Percentiles rank a stretch among this genome's conserved stretches.
Evolutionary conservation across 2,888 invertebrate species (phyloP).

Genomic region (Drosophila quinaria): DNA sequence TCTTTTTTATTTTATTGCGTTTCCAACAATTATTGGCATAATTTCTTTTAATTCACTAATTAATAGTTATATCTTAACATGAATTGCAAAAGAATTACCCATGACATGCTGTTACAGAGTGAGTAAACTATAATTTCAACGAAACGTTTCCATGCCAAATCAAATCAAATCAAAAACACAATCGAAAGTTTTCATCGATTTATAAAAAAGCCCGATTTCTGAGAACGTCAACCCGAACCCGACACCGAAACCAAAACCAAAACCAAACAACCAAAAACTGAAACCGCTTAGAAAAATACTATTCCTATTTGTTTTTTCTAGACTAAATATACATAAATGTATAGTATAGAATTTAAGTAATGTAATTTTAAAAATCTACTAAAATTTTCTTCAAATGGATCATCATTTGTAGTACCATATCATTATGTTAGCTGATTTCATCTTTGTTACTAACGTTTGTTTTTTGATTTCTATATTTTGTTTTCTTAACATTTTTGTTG

Average conservation of each 20-base stretch:
- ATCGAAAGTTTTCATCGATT: constrained; percentile 11
- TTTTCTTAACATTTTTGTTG: constrained; percentile 11
- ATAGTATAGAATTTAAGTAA: constrained; percentile 49
- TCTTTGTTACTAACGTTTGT: constrained; percentile 29
- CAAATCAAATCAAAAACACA: constrained; percentile 17
- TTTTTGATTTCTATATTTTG: neutral
- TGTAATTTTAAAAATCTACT: constrained; percentile 21
- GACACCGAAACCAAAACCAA: constrained; percentile 1
- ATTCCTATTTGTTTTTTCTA: constrained; percentile 8
- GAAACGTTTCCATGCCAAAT: constrained; percentile 10
- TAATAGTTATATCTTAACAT: constrained; percentile 49
- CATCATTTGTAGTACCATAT: constrained; percentile 39
- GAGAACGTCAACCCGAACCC: neutral
- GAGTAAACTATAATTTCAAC: constrained; percentile 60
- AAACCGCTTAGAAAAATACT: neutral
- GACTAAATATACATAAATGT: constrained; percentile 37
- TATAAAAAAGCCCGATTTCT: neutral
- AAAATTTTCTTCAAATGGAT: constrained; percentile 15
- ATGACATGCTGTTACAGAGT: constrained; percentile 74
- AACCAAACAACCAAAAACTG: neutral
- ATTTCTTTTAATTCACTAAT: constrained; percentile 45
- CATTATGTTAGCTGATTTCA: constrained; percentile 44
- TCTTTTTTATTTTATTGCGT: constrained; percentile 1
- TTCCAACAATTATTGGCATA: constrained; percentile 35
- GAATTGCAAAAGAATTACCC: constrained; percentile 50